Evolutionary conservation across 2,888 invertebrate genomes (phyloP), one percentile per base, ranked within the genome.

Genomic region (Drosophila testacea): DNA sequence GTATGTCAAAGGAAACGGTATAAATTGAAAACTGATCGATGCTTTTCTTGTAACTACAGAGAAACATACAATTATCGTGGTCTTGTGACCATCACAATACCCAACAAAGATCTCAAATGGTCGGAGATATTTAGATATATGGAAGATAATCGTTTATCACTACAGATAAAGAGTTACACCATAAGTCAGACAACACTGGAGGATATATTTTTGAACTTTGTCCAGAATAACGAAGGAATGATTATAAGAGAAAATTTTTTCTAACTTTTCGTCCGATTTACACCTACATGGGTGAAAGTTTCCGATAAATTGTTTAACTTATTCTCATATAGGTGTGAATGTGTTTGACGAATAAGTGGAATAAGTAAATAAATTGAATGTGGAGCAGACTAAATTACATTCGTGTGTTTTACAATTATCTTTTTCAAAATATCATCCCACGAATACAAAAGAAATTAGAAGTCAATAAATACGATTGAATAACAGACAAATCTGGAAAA

Each of bases 181-280:
- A 94, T 97, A 48, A 94, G 95, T 51, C 96, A 96, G 90, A 96
- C 96, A 0, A 95, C 95, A 0, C 92, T 97, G 4, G 96, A 96
- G 90, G 96, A 96, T 92, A 95, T 96, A 62, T 95, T 95, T 90
- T 83, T 95, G 38, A 93, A 94, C 69, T 94, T 95, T 79, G 94
- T 95, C 0, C 94, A 94, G 34, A n/a, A 9, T 4, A 32, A 9
- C 9, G 32, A 32, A 7, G 6, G 32, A 32, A 7, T 6, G 6
- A 7, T 5, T 44, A 44, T 6, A 44, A 42, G 22, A 22, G 3
- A 22, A 22, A 22, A 22, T 22, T 13, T 16, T 16, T 41, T 16
- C 1, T 2, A 54, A 42, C 9, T 41, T 27, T 44, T 39, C 34
- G 50, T 11, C 36, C 16, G 39, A n/a, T 30, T 48, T 47, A 41